Evolutionary conservation across 2,888 invertebrate species (phyloP), one percentile per base, ranked within the genome.

Genomic region (Lepidonotus clava): DNA sequence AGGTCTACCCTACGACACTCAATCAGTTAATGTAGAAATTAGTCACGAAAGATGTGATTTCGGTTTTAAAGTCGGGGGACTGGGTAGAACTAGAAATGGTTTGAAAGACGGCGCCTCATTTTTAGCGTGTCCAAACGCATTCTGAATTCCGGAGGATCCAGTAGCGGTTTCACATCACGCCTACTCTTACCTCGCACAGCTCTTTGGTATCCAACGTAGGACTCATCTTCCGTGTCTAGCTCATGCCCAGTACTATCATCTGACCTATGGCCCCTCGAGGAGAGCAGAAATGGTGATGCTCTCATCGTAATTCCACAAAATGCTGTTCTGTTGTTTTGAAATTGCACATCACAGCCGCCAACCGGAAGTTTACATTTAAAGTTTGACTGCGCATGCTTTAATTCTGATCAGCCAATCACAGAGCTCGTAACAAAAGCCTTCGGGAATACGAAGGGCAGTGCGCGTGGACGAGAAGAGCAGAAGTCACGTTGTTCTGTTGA

Each of bases 321-420:
- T n/a, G 28, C 14, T 5, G 51, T 51, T 46, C 21, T 14, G 21
- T 0, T 80, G 51, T 80, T 80, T 80, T 80, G 80, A 80, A 80
- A 80, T 8, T 14, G 14, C 14, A 28, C 80, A 41, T 46, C 5
- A n/a, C 41, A 28, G 80, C 80, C 80, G 80, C 80, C 84, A 67
- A 71, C 2, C 71, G 85, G 85, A 85, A 85, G 85, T 85, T 85
- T 85, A 85, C 85, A 85, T 36, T 14, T 36, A 76, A 14, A 32
- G 24, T 32, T 21, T 0, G 14, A 40, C 21, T 32, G 76, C 67
- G 71, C 85, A 85, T 76, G 85, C 76, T n/a, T 34, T 1, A 18
- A 11, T 11, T 24, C 5, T 8, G 2, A 6, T 1, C 6, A 46
- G 51, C 80, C 80, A 80, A 80, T 80, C 46, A 80, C 46, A 24